Base-by-base conservation (phyloP, 2,113 vertebrate species). In the Pygoscelis adeliae region DNA sequence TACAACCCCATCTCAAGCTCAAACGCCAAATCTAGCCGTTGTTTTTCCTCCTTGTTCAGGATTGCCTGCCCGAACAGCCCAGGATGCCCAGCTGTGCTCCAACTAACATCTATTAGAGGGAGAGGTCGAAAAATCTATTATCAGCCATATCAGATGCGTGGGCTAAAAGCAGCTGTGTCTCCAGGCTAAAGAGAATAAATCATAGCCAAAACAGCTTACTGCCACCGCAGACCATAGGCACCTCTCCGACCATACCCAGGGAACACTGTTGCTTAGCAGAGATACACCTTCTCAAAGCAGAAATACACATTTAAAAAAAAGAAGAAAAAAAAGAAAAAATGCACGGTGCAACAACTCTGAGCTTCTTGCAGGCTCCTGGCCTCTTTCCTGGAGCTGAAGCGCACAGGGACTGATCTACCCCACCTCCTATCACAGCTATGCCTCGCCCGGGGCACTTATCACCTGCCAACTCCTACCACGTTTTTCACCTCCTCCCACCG, bases 61-160 rank as follows among this genome's bases (percentile, higher is more conserved):
- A 81, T 13, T 32, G 12, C 42, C 34, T 74, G 36, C 42, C 27
- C 15, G 11, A 58, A 74, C 46, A 71, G 56, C 12, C 47, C 26
- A 10, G 10, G 14, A 53, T 34, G 50, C 1, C 3, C 32, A 61
- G 34, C 42, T 78, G 32, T 19, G 22, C 20, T 55, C 29, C 2
- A 0, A 83, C 16, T 46, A 76, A 47, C 15, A 63, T 14, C 22
- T 80, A 2, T 27, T 19, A 65, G 23, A 83, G 13, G 21, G 3
- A 71, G 42, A 71, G 32, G 74, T 23, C 0, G 0, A 76, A 88
- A 92, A 86, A 63, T 65, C 52, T 3, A 32, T 46, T 72, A 72
- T 18, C 32, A 58, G 17, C 17, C 7, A 1, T 32, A 83, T 52
- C 38, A 86, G 80, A 72, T 0, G 0, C 0, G 1, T 49, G 63